phyloP scores from a whole-genome alignment of 2,113 vertebrate genomes.

The Hystrix cristata region DNA sequence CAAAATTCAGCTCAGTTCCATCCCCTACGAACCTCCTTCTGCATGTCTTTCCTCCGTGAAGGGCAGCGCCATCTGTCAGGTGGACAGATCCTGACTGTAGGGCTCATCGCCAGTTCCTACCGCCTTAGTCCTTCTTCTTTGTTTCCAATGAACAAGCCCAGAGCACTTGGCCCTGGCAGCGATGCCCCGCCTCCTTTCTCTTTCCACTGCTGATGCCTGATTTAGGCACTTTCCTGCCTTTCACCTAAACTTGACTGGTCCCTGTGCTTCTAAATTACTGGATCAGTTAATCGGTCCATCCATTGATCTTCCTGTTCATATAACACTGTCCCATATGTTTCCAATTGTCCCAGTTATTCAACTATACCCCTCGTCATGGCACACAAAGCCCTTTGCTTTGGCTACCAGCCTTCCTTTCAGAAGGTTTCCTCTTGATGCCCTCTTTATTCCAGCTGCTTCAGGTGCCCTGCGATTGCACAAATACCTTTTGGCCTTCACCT shows the following conservation, averaged over 20 bases:
- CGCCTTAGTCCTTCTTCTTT: not conserved
- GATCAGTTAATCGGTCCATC: not conserved
- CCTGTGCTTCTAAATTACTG: not conserved
- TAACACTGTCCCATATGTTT: not conserved
- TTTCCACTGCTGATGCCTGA: not conserved
- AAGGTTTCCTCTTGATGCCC: not conserved
- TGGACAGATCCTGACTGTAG: not conserved
- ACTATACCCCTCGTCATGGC: not conserved
- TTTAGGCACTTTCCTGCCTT: not conserved
- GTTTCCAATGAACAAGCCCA: not conserved
- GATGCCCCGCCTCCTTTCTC: not conserved
- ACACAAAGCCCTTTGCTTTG: not conserved
- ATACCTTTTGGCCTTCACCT: not conserved
- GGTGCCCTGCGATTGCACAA: not conserved
- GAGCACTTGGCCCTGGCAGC: not conserved
- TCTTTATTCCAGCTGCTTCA: not conserved
- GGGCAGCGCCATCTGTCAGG: no score
- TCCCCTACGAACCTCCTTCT: not conserved
- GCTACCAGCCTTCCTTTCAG: not conserved
- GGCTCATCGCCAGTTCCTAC: not conserved
- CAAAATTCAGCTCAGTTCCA: not conserved
- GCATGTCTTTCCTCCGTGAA: not conserved
- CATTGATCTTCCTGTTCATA: not conserved
- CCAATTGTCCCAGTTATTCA: not conserved
- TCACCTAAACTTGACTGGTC: not conserved